Evolutionary conservation across 2,113 vertebrate species (phyloP), one percentile per base, ranked within the genome.

Genomic region (Alectura lathami): DNA sequence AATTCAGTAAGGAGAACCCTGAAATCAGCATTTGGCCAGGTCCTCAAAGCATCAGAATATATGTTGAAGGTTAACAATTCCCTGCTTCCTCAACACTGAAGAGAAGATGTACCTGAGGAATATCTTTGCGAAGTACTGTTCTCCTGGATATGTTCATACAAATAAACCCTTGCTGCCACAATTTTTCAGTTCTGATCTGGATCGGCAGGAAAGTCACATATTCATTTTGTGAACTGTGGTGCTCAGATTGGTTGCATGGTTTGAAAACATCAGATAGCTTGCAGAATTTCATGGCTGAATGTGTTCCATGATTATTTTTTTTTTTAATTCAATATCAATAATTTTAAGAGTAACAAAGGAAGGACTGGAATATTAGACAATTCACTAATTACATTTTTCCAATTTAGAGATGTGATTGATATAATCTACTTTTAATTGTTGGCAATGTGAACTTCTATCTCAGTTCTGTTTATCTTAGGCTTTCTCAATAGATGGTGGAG

Each of bases 381-480:
- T 57, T 83, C 47, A 57, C 36, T 43, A 64, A 56, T 75, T 75
- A 59, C 50, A 83, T 90, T 83, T 96, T 94, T 88, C 57, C 88
- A 86, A 54, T 96, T 89, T 94, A 80, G 88, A 70, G 36, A 18
- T 76, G 42, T 82, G 40, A 72, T 75, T 81, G 64, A 85, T 86
- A 94, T 86, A 80, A 93, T 88, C 29, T 80, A 10, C 22, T 90
- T 89, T 86, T 74, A 45, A 48, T 40, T 82, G 26, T 40, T 85
- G 64, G 27, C 24, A 86, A 26, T 40, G 7, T 73, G 27, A 69
- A 88, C 26, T 47, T 79, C 62, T 91, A 27, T n/a, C 36, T 80
- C 54, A 42, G 43, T 47, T 89, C 67, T 89, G 23, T 91, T 89
- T 93, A 62, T 76, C 17, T 91, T 70, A 63, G 53, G 8, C 9